Evolutionary conservation across 2,113 vertebrate species (phyloP), one percentile per base, ranked within the genome.

Genomic region (Ceyx margarethae): DNA sequence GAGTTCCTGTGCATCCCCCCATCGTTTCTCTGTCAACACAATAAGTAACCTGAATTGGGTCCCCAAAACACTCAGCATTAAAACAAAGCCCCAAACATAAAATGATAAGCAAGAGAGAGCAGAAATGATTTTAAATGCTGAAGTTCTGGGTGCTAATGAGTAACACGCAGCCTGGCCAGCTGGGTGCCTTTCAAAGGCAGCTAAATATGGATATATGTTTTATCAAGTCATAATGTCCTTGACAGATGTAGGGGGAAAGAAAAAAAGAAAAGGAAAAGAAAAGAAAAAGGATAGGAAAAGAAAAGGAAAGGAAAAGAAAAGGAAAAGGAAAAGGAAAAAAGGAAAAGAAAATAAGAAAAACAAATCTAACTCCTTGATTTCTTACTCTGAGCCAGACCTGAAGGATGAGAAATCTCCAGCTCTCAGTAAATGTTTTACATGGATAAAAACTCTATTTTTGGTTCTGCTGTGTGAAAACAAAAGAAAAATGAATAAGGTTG

Each of bases 141-240:
- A 64, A 54, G 43, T 81, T 67, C 80, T 21, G 48, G 71, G 93
- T 92, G 91, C 88, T 87, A 85, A 95, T 25, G 45, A 85, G 90
- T 53, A 92, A 17, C 88, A 77, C 33, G 58, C 87, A 87, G 81
- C 57, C 76, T 69, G 82, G 40, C 92, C 93, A 96, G 81, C 91
- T 89, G 93, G 51, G 43, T 53, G 71, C 78, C 60, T 65, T 60
- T 65, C 12, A 13, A 65, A 43, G 40, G 54, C 83, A 90, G 73
- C 81, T 67, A 81, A 77, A 91, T 50, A 42, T 7, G 29, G 60
- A 61, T 61, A 19, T 10, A 23, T 53, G 29, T 67, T 92, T 90
- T 91, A 95, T 94, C 92, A 94, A 68, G 81, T 93, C 72, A 84
- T 92, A 35, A 84, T 96, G 95, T 95, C 90, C 87, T 78, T 82